Percentiles rank a stretch among this genome's conserved stretches.
Conservation (phyloP, 2,888 invertebrate genomes). For the Antheraea yamamai region DNA sequence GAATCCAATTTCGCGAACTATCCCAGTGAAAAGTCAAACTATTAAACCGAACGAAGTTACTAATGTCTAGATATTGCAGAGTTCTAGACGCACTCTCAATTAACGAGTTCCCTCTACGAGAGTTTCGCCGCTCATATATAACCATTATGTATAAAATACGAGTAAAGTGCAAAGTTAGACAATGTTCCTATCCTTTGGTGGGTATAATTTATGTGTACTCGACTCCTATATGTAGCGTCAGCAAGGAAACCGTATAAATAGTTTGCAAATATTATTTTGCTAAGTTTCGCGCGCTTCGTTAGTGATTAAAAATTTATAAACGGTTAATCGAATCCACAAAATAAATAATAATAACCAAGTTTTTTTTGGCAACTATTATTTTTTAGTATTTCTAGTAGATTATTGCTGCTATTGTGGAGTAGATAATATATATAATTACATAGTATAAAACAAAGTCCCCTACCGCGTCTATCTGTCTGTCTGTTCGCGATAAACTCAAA, state of each 20-base stretch:
- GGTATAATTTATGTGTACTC: constrained; percentile 74
- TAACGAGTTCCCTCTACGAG: constrained; percentile 62
- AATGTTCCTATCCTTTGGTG: constrained; percentile 75
- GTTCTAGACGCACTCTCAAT: constrained; percentile 68
- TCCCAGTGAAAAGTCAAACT: constrained; percentile 22
- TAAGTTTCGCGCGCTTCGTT: too few relatives aligned
- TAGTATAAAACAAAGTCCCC: too few relatives aligned
- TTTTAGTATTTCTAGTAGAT: too few relatives aligned
- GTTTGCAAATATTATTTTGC: not conserved
- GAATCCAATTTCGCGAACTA: constrained; percentile 26
- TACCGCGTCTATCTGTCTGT: too few relatives aligned
- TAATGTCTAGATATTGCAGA: constrained; percentile 22
- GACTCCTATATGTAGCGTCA: constrained; percentile 66
- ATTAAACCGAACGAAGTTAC: constrained; percentile 22
- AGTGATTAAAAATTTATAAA: not conserved
- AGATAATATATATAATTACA: too few relatives aligned
- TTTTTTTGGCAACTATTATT: too few relatives aligned
- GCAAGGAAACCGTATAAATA: constrained; percentile 38
- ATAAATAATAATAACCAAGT: too few relatives aligned
- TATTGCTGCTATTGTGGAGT: too few relatives aligned
- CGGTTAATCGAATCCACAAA: not conserved
- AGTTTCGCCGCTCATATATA: constrained; percentile 74
- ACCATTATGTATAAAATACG: constrained; percentile 79
- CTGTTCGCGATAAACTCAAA: too few relatives aligned
- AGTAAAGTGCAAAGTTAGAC: constrained; percentile 80